Evolutionary conservation across 2,113 vertebrate genomes (phyloP), one percentile per base, ranked within the genome.

Genomic region (Antechinus flavipes): DNA sequence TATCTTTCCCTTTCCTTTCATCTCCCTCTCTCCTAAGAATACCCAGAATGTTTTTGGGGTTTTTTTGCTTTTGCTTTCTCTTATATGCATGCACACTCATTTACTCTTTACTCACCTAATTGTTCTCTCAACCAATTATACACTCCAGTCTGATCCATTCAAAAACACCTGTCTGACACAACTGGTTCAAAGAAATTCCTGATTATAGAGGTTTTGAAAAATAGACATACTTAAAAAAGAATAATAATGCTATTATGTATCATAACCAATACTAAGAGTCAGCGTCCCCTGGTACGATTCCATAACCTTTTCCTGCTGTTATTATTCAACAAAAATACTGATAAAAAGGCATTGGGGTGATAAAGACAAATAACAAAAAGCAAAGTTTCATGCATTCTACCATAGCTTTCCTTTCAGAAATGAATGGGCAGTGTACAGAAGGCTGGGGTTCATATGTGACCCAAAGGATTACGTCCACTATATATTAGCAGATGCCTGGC

Each of bases 311-410:
- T 94, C 90, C 92, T 90, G 35, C 76, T 93, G 53, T 68, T 91
- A 19, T 84, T 93, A 92, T 91, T 96, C 95, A 96, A n/a, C 9
- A 84, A 90, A 97, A 95, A 54, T 95, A 68, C 91, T 61, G 61
- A 96, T 19, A 93, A 93, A 93, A 93, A 96, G 94, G 90, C 93
- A 90, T 2, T 2, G 24, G 12, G 61, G n/a, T 93, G 93, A 94
- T n/a, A 54, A 93, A 94, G 55, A 96, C 47, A 97, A 92, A 97
- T 0, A 93, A 5, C 22, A 92, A 91, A 97, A 97, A 93, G 92
- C 91, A 97, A 95, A 96, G 92, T 14, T 30, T 90, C 58, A 2
- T 26, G 53, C 49, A 27, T 50, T 90, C 26, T 93, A 27, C 47
- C 58, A 49, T 35, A 46, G 50, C 89, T 91, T 97, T 93, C 54